Percentiles rank a stretch among this genome's conserved stretches.
These are phyloP conservation scores for Fregata magnificens DNA, from an alignment of 2,113 vertebrate genomes.

Conservation along the genomic window DNA sequence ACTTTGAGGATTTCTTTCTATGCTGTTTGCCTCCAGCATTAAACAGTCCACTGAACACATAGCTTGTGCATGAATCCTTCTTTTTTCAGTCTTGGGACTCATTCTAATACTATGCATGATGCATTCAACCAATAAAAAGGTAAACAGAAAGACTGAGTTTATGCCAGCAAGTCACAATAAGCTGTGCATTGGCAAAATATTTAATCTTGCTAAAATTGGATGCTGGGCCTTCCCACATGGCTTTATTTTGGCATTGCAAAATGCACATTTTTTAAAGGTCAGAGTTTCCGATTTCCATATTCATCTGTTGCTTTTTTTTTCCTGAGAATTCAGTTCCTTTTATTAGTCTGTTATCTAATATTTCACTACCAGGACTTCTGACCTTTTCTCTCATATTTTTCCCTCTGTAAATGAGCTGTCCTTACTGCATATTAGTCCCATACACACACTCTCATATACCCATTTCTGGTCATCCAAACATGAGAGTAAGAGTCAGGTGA, in stretches of 20 bases:
- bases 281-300: background rate
- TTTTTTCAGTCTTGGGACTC: background rate
- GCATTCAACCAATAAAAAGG: background rate
- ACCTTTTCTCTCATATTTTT: background rate
- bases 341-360: background rate
- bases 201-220: background rate
- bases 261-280: conserved; percentile 3
- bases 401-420: background rate
- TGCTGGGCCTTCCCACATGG: background rate
- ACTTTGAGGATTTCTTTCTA: conserved; percentile 21
- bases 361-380: background rate
- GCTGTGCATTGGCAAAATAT: background rate
- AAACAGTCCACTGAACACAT: background rate
- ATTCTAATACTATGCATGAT: background rate
- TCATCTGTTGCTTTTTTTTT: background rate
- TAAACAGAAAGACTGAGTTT: background rate
- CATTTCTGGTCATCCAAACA: rapidly evolving
- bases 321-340: background rate
- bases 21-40: conserved; percentile 3
- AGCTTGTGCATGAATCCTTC: background rate
- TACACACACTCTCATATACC: no score
- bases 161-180: background rate
- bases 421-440: background rate
- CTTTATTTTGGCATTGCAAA: background rate
- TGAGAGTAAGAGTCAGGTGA: background rate